Evolutionary conservation across 2,113 vertebrate genomes (phyloP).

Genomic region (Eulacestoma nigropectus): DNA sequence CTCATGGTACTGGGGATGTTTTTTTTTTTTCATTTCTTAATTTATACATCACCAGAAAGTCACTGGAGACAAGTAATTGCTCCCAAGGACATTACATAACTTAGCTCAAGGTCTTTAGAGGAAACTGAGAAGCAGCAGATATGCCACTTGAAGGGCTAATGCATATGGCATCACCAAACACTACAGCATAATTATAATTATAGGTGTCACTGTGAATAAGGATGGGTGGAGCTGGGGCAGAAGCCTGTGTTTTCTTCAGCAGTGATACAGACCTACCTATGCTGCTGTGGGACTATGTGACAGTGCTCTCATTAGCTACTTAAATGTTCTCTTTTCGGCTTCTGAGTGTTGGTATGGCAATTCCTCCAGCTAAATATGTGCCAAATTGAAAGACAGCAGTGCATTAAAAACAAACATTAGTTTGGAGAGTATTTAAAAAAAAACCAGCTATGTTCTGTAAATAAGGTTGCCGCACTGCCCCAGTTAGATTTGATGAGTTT

Average conservation of each 20-base stretch:
- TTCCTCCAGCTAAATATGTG: background rate
- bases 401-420: background rate
- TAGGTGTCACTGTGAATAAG: background rate
- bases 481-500: background rate
- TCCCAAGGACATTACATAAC: background rate
- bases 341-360: background rate
- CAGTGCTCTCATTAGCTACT: background rate
- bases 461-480: background rate
- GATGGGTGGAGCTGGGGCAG: background rate
- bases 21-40: background rate
- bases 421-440: background rate
- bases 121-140: background rate
- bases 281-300: background rate
- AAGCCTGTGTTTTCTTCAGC: background rate
- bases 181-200: background rate
- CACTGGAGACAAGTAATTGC: background rate
- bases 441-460: background rate
- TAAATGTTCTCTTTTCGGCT: background rate
- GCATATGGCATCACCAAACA: background rate
- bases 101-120: background rate
- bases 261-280: background rate
- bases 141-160: background rate
- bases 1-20: too few species aligned
- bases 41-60: background rate
- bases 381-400: background rate